These are phyloP conservation scores for Xyrauchen texanus DNA, from an alignment of 2,113 vertebrate genomes.

Conservation along the genomic window DNA sequence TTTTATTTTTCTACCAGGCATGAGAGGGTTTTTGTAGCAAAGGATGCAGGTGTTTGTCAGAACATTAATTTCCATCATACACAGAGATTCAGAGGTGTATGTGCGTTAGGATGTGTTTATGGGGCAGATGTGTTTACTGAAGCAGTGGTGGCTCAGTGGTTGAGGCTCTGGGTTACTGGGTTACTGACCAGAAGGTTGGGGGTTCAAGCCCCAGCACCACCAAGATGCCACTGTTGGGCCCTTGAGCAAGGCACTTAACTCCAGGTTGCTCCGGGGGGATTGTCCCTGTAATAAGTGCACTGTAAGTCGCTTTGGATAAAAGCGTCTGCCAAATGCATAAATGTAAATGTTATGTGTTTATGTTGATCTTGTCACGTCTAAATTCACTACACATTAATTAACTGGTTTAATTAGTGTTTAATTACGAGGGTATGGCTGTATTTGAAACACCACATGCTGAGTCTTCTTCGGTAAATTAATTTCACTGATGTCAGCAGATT, in stretches of 20 bases:
- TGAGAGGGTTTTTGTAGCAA: not conserved
- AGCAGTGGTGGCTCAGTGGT: too few species aligned
- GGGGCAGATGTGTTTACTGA: too few species aligned
- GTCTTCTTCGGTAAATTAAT: constrained; percentile 3
- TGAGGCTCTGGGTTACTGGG: too few species aligned
- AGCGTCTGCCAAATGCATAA: too few species aligned
- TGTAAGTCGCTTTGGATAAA: too few species aligned
- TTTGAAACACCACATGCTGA: not conserved
- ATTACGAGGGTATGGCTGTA: constrained; percentile 23
- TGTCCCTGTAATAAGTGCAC: too few species aligned
- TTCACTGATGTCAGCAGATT: constrained; percentile 16
- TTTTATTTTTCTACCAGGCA: not conserved
- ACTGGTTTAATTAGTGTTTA: not conserved
- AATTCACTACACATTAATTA: constrained; percentile 25
- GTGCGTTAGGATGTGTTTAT: constrained; percentile 33
- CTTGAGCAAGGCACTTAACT: too few species aligned
- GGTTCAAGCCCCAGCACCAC: too few species aligned
- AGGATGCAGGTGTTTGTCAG: constrained; percentile 4
- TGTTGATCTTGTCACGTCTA: not conserved
- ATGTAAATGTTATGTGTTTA: too few species aligned
- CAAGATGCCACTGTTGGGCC: too few species aligned
- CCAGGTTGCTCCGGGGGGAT: too few species aligned
- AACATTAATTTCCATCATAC: not conserved
- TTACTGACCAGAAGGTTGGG: too few species aligned
- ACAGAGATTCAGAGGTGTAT: not conserved